Evolutionary conservation across 2,888 invertebrate species (phyloP).

Genomic region (Tribolium freemani): DNA sequence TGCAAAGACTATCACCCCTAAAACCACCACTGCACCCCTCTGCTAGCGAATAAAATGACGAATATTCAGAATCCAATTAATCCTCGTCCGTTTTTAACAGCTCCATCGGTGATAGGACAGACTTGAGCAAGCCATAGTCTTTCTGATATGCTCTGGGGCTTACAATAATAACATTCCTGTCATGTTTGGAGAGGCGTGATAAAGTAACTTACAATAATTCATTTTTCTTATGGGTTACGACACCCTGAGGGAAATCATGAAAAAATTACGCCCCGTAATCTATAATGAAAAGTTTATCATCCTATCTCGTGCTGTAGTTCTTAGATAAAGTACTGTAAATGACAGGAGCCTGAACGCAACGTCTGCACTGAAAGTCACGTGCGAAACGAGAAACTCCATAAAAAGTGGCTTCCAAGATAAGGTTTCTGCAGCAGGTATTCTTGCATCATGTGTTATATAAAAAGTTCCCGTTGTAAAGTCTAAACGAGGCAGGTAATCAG

Average conservation of each 20-base stretch:
- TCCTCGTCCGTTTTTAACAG: constrained; percentile 22
- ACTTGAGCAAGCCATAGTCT: constrained; percentile 17
- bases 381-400: constrained; percentile 14
- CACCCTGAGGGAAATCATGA: constrained; percentile 46
- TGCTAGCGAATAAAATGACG: not conserved
- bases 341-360: constrained; percentile 5
- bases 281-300: constrained; percentile 45
- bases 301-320: constrained; percentile 26
- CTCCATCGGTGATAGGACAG: constrained; percentile 22
- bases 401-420: constrained; percentile 13
- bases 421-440: constrained; percentile 2
- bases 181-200: constrained; percentile 40
- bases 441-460: constrained; percentile 17
- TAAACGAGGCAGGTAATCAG: constrained; percentile 18
- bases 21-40: constrained; percentile 25
- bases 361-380: constrained; percentile 19
- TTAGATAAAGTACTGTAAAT: constrained; percentile 11
- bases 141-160: constrained; percentile 27
- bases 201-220: constrained; percentile 44
- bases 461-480: not conserved
- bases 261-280: constrained; percentile 44
- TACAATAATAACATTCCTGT: constrained; percentile 42
- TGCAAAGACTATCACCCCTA: constrained; percentile 44
- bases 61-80: constrained; percentile 28
- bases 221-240: constrained; percentile 40